Base-by-base conservation (phyloP, 2,113 vertebrate species). In the Gulo gulo region DNA sequence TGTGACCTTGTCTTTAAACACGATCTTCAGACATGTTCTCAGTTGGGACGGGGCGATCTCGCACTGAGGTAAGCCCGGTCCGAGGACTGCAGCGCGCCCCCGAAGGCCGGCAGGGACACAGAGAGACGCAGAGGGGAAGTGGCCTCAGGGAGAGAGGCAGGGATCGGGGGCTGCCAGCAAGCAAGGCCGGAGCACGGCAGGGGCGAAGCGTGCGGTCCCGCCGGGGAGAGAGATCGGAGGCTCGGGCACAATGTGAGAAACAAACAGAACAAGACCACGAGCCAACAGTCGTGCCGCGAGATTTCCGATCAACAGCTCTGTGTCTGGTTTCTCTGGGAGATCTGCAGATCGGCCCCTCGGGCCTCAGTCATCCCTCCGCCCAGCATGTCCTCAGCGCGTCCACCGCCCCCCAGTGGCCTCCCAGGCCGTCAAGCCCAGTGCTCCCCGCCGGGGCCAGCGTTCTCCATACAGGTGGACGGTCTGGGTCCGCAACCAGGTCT, bases 401-500 rank as follows among this genome's bases (percentile, higher is more conserved):
- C 87, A 4, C 20, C 4, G 36, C 12, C 73, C 16, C 6, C 4
- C 29, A 1, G 10, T 1, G 31, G 29, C 13, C 65, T 29, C 55
- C 14, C 11, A 8, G 36, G 61, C 59, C 15, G 1, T n/a, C 36
- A 0, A 21, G 4, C 39, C 81, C 21, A 1, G 16, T 2, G 1
- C 47, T 74, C 84, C 15, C 42, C 1, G 36, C 45, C 8, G 8
- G 42, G 45, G 13, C 15, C 47, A 26, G 36, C 1, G 26, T 7
- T 21, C n/a, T 31, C 45, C 7, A 20, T 3, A 26, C 18, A 34
- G 20, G 42, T 23, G n/a, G 63, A 45, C 4, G 47, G 12, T 10
- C 61, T 21, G 20, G n/a, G n/a, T 31, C 29, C 50, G 1, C 36
- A 39, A 13, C 42, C 5, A 3, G 50, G 15, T 29, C 63, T 85